Evolutionary conservation across 1,140 invertebrate species (phyloP).

Genomic region (silkworm (Bombyx mori)): ASM3026992v2 NC_085113.1:12955501-12956000

Average conservation of each 20-base stretch:
- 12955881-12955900: slow-evolving; percentile 16
- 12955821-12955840: slow-evolving; percentile 24
- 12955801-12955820: slow-evolving; percentile 29
- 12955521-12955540: too few relatives aligned
- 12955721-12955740: too few relatives aligned
- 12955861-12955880: slow-evolving; percentile 11
- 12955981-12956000: background rate
- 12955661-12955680: too few relatives aligned
- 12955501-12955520: too few relatives aligned
- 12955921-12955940: slow-evolving; percentile 39
- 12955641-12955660: too few relatives aligned
- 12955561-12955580: too few relatives aligned
- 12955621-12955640: background rate
- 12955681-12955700: too few relatives aligned
- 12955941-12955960: slow-evolving; percentile 43
- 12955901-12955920: slow-evolving; percentile 37
- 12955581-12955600: background rate
- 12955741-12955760: background rate
- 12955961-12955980: slow-evolving; percentile 51
- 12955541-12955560: too few relatives aligned
- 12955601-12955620: background rate
- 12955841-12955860: slow-evolving; percentile 8
- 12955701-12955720: too few relatives aligned
- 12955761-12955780: slow-evolving; percentile 32
- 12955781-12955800: slow-evolving; percentile 32